Conservation (phyloP, 2,113 vertebrate species). For the Nesogale talazaci region DNA sequence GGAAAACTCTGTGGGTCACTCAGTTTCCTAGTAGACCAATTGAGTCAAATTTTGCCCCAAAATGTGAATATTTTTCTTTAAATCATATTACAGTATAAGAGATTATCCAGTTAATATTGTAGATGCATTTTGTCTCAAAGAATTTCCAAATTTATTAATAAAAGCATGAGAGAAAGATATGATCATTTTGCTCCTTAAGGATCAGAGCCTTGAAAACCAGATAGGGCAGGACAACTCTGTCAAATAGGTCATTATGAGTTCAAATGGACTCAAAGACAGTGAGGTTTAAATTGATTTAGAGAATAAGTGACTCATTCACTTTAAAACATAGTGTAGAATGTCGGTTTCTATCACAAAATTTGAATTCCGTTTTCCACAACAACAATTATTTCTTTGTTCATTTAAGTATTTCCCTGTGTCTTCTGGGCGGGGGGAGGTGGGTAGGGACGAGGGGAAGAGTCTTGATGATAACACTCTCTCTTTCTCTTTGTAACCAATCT, state of each 20-base stretch:
- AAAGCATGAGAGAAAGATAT: no score
- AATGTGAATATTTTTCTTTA: neutral
- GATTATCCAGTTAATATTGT: neutral
- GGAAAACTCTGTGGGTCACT: no score
- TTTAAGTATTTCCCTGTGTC: neutral
- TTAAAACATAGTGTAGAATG: neutral
- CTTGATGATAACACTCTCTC: neutral
- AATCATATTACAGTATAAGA: neutral
- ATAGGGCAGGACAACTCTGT: no score
- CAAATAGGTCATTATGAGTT: no score
- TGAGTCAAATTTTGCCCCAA: constrained; percentile 1
- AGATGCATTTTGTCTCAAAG: neutral
- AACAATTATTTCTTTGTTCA: neutral
- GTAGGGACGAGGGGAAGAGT: no score
- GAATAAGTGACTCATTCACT: neutral
- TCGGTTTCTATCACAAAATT: neutral
- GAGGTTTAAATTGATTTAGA: neutral
- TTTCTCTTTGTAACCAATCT: neutral
- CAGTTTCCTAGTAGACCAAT: neutral
- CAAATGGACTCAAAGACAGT: no score
- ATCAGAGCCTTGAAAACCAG: no score
- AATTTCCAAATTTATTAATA: constrained; percentile 17
- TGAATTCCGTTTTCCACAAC: neutral
- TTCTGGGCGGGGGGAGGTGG: no score
- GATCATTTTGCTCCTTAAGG: no score